Evolutionary conservation across 35 echinoderm and acorn worm species (phyloP).

Genomic region (Holothuria glaberrima): DNA sequence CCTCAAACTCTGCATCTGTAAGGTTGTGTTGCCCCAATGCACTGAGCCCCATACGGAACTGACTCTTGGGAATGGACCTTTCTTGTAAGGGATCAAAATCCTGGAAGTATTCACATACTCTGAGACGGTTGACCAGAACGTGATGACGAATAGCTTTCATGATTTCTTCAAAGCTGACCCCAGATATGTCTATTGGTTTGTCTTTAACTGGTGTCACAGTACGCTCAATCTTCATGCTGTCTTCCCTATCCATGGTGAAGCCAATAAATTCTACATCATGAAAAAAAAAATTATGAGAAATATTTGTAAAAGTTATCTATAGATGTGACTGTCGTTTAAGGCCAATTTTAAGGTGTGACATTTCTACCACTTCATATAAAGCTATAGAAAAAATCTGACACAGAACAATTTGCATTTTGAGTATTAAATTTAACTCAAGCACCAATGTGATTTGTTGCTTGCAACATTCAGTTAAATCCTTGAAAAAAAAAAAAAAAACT

Average conservation of each 20-base stretch:
- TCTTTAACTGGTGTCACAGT: conserved; percentile 62
- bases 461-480: background rate
- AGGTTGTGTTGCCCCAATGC: conserved; percentile 78
- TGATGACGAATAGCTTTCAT: conserved; percentile 75
- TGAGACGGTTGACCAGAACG: conserved; percentile 79
- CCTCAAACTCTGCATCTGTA: conserved; percentile 78
- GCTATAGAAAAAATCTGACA: no score
- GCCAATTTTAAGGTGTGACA: no score
- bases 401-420: no score
- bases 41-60: conserved; percentile 92
- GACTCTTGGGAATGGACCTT: conserved; percentile 79
- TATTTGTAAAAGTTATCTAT: no score
- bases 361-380: no score
- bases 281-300: background rate
- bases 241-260: conserved; percentile 85
- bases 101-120: conserved; percentile 95
- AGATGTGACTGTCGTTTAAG: no score
- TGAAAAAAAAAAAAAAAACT: background rate
- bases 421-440: no score
- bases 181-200: conserved; percentile 76
- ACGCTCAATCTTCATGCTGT: conserved; percentile 37
- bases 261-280: conserved; percentile 82
- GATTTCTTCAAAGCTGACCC: conserved; percentile 75
- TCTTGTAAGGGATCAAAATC: conserved; percentile 94
- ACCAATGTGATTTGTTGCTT: no score